Conservation (phyloP, 2,113 vertebrate species). For the Thermophis baileyi region DNA sequence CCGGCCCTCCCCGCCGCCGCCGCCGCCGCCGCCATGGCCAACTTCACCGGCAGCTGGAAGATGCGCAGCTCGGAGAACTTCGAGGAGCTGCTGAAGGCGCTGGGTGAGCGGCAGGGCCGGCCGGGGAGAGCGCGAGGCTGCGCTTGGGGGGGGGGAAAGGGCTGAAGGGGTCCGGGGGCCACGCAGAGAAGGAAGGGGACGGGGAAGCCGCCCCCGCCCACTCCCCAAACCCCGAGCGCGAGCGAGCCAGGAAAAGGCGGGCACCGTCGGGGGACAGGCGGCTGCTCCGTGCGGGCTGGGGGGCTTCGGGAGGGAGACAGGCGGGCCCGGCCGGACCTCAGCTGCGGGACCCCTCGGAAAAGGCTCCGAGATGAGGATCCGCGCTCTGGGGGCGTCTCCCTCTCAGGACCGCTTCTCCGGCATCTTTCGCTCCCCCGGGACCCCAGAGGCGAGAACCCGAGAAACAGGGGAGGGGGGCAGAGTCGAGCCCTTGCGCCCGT, state of each 20-base stretch:
- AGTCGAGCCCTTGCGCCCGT: background rate
- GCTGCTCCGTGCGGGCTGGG: background rate
- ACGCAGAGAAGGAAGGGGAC: background rate
- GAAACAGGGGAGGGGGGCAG: background rate
- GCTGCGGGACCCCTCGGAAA: background rate
- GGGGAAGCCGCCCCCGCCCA: background rate
- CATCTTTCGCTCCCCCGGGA: background rate
- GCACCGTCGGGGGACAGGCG: no score
- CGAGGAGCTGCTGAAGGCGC: conserved; percentile 85
- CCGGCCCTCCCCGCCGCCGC: background rate
- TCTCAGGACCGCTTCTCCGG: background rate
- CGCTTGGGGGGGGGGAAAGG: background rate
- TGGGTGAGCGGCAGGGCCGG: conserved; percentile 73
- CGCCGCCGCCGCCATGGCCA: conserved; percentile 60
- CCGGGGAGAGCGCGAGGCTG: background rate
- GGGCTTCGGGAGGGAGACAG: background rate
- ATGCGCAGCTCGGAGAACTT: conserved; percentile 91
- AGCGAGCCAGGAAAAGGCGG: background rate
- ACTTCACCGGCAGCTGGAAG: conserved; percentile 88
- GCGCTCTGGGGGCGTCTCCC: background rate
- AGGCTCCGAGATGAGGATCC: background rate
- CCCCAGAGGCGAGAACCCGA: background rate
- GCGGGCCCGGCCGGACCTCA: background rate
- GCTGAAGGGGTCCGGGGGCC: background rate
- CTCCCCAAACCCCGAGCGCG: background rate